phyloP scores from a whole-genome alignment of 2,797 vertebrate genomes.

The Chiroxiphia lanceolata region DNA sequence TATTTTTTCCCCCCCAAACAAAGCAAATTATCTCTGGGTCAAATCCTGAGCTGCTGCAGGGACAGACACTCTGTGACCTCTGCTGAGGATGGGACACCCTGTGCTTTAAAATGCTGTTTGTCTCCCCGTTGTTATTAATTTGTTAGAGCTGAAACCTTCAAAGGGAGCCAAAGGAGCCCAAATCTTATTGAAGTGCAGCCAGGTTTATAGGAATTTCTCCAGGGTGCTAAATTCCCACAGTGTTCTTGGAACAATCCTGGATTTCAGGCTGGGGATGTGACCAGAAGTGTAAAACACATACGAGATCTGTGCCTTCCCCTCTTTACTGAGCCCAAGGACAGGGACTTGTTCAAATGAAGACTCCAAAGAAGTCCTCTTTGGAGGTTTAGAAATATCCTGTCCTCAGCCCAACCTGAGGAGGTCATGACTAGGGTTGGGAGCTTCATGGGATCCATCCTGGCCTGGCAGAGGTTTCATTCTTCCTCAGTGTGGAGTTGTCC shows the following conservation, averaged over 20 bases:
- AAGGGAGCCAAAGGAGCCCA: not conserved
- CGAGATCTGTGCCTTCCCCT: not conserved
- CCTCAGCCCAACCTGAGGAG: not conserved
- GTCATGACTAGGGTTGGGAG: rapidly evolving
- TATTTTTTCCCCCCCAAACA: not conserved
- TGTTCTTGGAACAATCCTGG: not conserved
- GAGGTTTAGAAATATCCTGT: not conserved
- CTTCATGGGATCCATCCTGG: too few relatives aligned
- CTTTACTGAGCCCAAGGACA: not conserved
- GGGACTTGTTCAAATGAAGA: rapidly evolving
- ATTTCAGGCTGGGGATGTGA: not conserved
- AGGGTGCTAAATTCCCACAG: not conserved
- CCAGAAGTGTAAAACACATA: not conserved
- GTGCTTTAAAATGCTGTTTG: not conserved
- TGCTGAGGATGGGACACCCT: not conserved
- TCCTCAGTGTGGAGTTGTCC: not conserved
- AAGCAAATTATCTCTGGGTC: not conserved
- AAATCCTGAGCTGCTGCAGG: not conserved
- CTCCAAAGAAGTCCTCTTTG: rapidly evolving
- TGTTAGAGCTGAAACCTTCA: not conserved
- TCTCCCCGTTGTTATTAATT: not conserved
- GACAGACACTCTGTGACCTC: not conserved
- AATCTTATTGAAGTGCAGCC: not conserved
- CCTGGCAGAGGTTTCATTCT: not conserved
- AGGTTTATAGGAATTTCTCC: not conserved